Percentiles rank a stretch among this genome's conserved stretches.
Conservation (phyloP, 2,888 invertebrate species). For the Campoplex capitator region DNA sequence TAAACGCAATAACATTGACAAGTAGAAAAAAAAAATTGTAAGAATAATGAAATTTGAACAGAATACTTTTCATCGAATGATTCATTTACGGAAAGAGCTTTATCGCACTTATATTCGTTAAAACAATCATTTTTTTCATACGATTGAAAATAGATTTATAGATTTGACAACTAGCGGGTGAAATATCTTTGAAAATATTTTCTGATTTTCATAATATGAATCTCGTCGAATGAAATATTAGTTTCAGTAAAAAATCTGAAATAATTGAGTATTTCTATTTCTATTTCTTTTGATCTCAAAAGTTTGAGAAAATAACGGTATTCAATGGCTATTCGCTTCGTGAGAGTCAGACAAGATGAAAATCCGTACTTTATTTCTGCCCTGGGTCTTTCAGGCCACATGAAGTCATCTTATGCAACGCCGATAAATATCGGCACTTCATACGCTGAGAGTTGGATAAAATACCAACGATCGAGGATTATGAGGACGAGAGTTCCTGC, state of each 20-base stretch:
- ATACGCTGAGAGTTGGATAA: conserved; percentile 74
- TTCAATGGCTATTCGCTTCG: not conserved
- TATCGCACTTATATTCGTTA: not conserved
- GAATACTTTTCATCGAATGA: not conserved
- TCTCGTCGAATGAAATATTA: not conserved
- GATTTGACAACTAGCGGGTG: not conserved
- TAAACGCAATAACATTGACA: no score
- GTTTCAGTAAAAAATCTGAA: not conserved
- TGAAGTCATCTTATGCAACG: conserved; percentile 75
- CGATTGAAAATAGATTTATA: not conserved
- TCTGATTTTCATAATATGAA: not conserved
- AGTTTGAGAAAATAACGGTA: not conserved
- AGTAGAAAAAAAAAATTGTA: no score
- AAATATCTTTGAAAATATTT: not conserved
- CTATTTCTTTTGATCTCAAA: not conserved
- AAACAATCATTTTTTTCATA: not conserved
- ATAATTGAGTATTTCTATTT: not conserved
- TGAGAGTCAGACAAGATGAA: conserved; percentile 32
- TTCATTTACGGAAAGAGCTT: not conserved
- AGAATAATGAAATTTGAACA: not conserved
- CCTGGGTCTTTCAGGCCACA: conserved; percentile 1
- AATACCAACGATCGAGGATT: conserved; percentile 76
- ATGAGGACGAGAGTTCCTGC: conserved; percentile 76
- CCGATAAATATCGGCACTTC: conserved; percentile 79
- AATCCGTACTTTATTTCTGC: conserved; percentile 14